Percentiles rank a stretch among this genome's conserved stretches.
Conservation (phyloP, 2,888 invertebrate species). For the Tetragonisca angustula region DNA sequence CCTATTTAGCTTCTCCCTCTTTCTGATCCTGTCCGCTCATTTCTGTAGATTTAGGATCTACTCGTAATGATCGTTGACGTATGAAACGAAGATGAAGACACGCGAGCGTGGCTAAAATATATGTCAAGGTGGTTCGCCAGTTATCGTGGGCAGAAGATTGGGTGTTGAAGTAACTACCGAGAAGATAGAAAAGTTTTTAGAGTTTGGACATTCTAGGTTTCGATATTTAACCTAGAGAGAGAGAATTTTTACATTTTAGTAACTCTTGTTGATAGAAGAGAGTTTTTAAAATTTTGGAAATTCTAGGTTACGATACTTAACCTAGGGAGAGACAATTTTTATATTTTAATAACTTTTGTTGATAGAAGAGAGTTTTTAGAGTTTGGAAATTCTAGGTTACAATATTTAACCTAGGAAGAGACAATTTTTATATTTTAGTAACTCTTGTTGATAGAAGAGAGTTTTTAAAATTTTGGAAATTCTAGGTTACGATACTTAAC, state of each 20-base stretch:
- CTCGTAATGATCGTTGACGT: not conserved
- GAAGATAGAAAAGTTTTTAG: not conserved
- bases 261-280: not conserved
- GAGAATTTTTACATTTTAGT: not conserved
- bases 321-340: not conserved
- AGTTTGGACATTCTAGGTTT: no score
- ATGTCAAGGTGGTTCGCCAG: not conserved
- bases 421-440: no score
- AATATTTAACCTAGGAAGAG: not conserved
- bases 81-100: not conserved
- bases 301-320: not conserved
- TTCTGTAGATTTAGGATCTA: not conserved
- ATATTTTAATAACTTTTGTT: not conserved
- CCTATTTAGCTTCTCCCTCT: not conserved
- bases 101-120: not conserved
- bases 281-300: not conserved
- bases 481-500: no score
- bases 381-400: not conserved
- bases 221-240: no score
- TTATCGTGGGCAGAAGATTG: not conserved
- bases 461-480: no score
- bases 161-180: not conserved
- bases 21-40: not conserved
- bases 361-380: not conserved
- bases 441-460: no score